Percentiles rank a stretch among this genome's conserved stretches.
Conservation (phyloP, 2,797 vertebrate genomes). For the Sciurus vulgaris region DNA sequence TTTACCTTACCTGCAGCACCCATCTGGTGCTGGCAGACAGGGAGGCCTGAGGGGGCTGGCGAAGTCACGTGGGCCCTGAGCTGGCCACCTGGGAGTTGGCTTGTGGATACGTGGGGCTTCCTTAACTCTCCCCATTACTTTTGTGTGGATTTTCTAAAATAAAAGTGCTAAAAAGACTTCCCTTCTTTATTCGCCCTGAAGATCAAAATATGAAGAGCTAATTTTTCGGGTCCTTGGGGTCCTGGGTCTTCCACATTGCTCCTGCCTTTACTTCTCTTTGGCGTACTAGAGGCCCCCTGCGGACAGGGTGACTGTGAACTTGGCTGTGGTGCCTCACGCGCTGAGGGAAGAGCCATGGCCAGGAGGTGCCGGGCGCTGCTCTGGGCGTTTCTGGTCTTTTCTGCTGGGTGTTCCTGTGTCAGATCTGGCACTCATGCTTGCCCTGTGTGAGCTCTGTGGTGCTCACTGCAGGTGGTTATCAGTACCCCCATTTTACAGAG, state of each 20-base stretch:
- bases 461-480: accelerated
- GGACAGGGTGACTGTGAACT: background rate
- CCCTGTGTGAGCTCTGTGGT: accelerated
- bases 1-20: background rate
- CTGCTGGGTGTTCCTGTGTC: background rate
- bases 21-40: accelerated
- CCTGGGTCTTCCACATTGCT: background rate
- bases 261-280: background rate
- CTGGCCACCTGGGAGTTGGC: background rate
- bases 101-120: background rate
- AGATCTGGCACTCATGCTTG: no score
- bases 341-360: background rate
- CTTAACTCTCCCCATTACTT: background rate
- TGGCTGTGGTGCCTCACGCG: background rate
- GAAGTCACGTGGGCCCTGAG: background rate
- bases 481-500: accelerated
- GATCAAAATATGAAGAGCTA: background rate
- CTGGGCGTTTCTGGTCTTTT: no score
- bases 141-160: background rate
- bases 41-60: background rate
- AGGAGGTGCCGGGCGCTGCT: accelerated
- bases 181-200: background rate
- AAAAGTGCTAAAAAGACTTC: background rate
- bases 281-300: no score
- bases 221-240: background rate